Evolutionary conservation across 2,888 invertebrate genomes (phyloP), one percentile per base, ranked within the genome.

Genomic region (Noctua comes): DNA sequence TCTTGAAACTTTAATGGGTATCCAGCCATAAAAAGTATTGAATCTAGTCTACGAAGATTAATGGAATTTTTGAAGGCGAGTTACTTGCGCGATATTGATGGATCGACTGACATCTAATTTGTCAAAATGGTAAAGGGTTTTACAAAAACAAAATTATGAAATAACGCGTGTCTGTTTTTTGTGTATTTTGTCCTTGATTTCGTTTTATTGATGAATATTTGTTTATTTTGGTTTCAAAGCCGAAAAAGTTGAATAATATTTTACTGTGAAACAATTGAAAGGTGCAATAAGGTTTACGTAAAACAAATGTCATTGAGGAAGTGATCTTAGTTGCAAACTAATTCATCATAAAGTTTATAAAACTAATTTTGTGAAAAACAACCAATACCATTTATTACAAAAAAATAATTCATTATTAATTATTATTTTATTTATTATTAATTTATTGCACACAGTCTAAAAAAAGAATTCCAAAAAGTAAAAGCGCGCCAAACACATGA

Each of bases 41-140:
- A 68, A 64, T 73, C n/a, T 70, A 70, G 68, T 71, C 46, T 74
- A 81, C 68, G 77, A 80, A 84, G 77, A 80, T 73, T 73, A 80
- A 80, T 77, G 81, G 69, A 36, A 11, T 65, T 76, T 82, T 80
- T 75, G 51, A 70, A 78, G 73, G 64, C 62, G 48, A 70, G 48
- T 70, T 51, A 68, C 62, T 64, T 48, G 73, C 31, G 54, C 51
- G 21, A 77, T 73, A 54, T 62, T 73, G 80, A 83, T 84, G 64
- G 73, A 83, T 83, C 57, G 73, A 68, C 66, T 74, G 68, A 27
- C 31, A 76, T 36, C 36, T 48, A 77, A 83, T 83, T 80, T 80
- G 68, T 81, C 73, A 72, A 73, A 81, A 84, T 51, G 48, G 24
- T 66, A 73, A 71, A 62, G 36, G 68, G 36, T 59, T 76, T 66